phyloP scores from a whole-genome alignment of 1,140 invertebrate genomes.

The Hyphantria cunea region DNA sequence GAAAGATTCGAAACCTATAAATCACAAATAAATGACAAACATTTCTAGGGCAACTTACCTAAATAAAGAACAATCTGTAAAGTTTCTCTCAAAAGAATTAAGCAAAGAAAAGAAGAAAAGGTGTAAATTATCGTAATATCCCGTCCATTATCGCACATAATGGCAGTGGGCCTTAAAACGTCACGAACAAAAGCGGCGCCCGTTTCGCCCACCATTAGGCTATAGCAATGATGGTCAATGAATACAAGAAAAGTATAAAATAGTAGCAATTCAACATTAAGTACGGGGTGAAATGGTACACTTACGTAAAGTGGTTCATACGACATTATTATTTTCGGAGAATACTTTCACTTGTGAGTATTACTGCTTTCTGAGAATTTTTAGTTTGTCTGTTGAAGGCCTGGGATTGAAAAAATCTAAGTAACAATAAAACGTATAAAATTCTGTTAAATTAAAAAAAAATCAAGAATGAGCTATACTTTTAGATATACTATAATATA shows the following conservation, averaged over 20 bases:
- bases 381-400: too few relatives aligned
- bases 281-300: background rate
- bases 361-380: too few relatives aligned
- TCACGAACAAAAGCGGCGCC: constrained; percentile 3
- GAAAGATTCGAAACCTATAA: too few relatives aligned
- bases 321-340: background rate
- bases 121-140: constrained; percentile 8
- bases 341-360: background rate
- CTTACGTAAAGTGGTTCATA: background rate
- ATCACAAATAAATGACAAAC: too few relatives aligned
- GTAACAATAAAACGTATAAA: too few relatives aligned
- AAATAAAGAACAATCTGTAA: too few relatives aligned
- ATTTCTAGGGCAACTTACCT: too few relatives aligned
- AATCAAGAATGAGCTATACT: too few relatives aligned
- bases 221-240: constrained; percentile 3
- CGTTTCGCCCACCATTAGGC: constrained; percentile 4
- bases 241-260: constrained; percentile 4
- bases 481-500: too few relatives aligned
- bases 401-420: too few relatives aligned
- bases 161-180: constrained; percentile 3
- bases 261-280: constrained; percentile 2
- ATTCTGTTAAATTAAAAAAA: too few relatives aligned
- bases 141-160: constrained; percentile 7
- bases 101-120: constrained; percentile 3
- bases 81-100: background rate